A percentile compares a stretch with the other conserved stretches of the same genome.
phyloP scores from a whole-genome alignment of 2,888 invertebrate genomes.

The Phaedon cochleariae region DNA sequence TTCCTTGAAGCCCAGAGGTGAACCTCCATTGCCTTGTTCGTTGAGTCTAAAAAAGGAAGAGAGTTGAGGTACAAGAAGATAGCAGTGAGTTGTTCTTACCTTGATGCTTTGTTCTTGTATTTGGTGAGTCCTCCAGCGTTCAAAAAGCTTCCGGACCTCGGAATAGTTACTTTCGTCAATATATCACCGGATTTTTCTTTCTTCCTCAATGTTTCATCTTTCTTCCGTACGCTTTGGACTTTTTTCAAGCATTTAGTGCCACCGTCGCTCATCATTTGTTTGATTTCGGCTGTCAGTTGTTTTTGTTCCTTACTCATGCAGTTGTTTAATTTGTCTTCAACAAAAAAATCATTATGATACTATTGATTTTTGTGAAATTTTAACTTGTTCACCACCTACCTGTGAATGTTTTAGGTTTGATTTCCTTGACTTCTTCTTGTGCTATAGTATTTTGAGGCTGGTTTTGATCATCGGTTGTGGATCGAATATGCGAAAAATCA shows the following conservation, averaged over 20 bases:
- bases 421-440: slow-evolving; percentile 63
- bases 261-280: slow-evolving; percentile 59
- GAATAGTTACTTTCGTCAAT: slow-evolving; percentile 85
- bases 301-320: slow-evolving; percentile 63
- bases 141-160: slow-evolving; percentile 84
- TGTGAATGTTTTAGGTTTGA: slow-evolving; percentile 64
- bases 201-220: slow-evolving; percentile 55
- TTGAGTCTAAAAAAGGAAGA: slow-evolving; percentile 69
- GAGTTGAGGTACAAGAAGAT: no score
- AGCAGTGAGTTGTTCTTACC: no score
- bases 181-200: slow-evolving; percentile 78
- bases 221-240: slow-evolving; percentile 60
- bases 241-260: slow-evolving; percentile 60
- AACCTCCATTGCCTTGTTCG: slow-evolving; percentile 75
- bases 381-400: slow-evolving; percentile 47
- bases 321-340: slow-evolving; percentile 64
- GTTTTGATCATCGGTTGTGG: slow-evolving; percentile 1
- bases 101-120: slow-evolving; percentile 76
- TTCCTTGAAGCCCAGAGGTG: slow-evolving; percentile 86
- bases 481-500: slow-evolving; percentile 18
- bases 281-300: slow-evolving; percentile 62
- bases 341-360: slow-evolving; percentile 2
- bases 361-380: not conserved
- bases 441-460: slow-evolving; percentile 6
- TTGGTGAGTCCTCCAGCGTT: slow-evolving; percentile 81